These are phyloP conservation scores for Iphiclides podalirius DNA, from an alignment of 2,888 invertebrate species.

Conservation along the genomic window DNA sequence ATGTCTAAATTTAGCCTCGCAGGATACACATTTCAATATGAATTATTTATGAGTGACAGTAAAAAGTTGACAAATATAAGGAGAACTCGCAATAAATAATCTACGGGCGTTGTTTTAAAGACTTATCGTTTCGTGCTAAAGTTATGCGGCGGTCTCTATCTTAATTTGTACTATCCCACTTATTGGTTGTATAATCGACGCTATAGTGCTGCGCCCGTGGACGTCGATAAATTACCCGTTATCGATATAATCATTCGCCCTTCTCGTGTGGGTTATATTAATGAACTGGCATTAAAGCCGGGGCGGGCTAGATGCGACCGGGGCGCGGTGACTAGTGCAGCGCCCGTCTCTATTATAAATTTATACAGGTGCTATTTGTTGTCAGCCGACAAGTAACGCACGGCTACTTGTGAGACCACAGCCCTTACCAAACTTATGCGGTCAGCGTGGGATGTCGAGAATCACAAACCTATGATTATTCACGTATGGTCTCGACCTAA, in stretches of 20 bases:
- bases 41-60: no score
- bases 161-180: constrained; percentile 6
- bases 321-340: constrained; percentile 21
- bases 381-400: background rate
- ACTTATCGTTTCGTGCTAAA: no score
- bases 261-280: constrained; percentile 23
- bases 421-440: no score
- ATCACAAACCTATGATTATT: no score
- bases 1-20: no score
- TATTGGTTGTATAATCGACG: constrained; percentile 1
- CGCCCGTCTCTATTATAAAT: constrained; percentile 14
- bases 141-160: background rate
- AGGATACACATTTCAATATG: no score
- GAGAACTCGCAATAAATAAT: no score
- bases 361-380: constrained; percentile 14
- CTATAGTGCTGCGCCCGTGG: constrained; percentile 3
- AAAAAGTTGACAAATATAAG: no score
- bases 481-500: no score
- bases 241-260: constrained; percentile 17
- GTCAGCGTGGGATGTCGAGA: no score
- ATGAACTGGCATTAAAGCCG: constrained; percentile 22
- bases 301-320: constrained; percentile 17
- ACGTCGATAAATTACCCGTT: constrained; percentile 15
- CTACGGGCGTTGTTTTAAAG: background rate
- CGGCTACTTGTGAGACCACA: background rate